These are phyloP conservation scores for Cryptotermes secundus DNA, from an alignment of 1,140 invertebrate genomes.

Conservation along the genomic window DNA sequence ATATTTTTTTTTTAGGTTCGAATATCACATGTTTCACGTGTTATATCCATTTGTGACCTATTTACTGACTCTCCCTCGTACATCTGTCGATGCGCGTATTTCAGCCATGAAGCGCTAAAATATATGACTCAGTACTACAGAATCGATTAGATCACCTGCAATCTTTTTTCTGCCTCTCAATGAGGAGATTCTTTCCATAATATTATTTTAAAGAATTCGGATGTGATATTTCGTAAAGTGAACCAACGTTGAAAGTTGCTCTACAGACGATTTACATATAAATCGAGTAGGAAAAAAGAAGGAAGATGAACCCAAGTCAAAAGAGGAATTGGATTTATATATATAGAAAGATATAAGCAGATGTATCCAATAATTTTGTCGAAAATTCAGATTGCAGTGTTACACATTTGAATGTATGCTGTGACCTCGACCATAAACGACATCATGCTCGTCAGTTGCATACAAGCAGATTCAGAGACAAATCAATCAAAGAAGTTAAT, in stretches of 20 bases:
- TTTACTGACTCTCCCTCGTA: no score
- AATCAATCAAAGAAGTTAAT: not conserved
- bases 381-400: not conserved
- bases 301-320: not conserved
- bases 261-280: not conserved
- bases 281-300: not conserved
- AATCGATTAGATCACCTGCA: no score
- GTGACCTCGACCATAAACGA: not conserved
- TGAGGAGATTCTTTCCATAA: not conserved
- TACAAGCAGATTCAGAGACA: not conserved
- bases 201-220: not conserved
- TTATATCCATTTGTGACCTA: no score
- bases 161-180: no score
- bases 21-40: no score
- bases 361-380: not conserved
- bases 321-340: constrained; percentile 14
- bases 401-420: not conserved
- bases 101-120: no score
- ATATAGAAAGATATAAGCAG: not conserved
- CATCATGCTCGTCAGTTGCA: not conserved
- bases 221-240: not conserved
- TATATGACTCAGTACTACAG: no score
- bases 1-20: no score
- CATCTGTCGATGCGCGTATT: no score
- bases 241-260: not conserved